Base-by-base conservation (phyloP, 2,888 invertebrate genomes). In the Deilephila elpenor region DNA sequence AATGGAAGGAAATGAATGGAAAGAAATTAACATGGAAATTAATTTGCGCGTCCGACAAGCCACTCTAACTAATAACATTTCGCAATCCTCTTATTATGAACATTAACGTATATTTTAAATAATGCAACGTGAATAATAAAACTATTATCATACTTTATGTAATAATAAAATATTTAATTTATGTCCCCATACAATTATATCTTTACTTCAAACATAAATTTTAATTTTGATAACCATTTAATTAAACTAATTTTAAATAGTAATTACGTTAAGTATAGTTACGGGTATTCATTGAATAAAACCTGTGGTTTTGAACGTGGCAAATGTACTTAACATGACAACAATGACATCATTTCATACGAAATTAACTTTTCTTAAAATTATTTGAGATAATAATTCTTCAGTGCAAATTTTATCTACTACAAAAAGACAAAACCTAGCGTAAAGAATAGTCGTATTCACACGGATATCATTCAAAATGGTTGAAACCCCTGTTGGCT, bases 11-110 rank as follows among this genome's bases (percentile, higher is more conserved):
- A 64, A 64, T 37, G n/a, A 37, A n/a, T 37, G 20, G 37, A 25
- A 60, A 14, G 60, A 64, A 37, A 64, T 37, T n/a, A 64, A 64
- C 6, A 64, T 64, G n/a, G 34, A 37, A 64, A 64, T 64, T 64
- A 64, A 37, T 64, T 64, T 64, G 37, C 62, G n/a, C 62, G 34
- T 72, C 62, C 17, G 53, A 53, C 37, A 61, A 61, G 17, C 20
- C 72, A 72, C 34, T 72, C 61, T 56, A 32, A 19, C 5, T 62
- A 72, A 72, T 64, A 19, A 56, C 56, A 34, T 56, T 71, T 62
- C 8, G 7, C 62, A 11, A 64, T 64, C 7, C 37, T 37, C 11
- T 64, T 64, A 64, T 37, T 64, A 37, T 64, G 8, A 64, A 32
- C 19, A 7, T 62, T 34, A n/a, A n/a, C n/a, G 34, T 62, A 19